A percentile compares a stretch with the other conserved stretches of the same genome.
Conservation (phyloP, 2,888 invertebrate species). For the Nyleta sp. region DNA sequence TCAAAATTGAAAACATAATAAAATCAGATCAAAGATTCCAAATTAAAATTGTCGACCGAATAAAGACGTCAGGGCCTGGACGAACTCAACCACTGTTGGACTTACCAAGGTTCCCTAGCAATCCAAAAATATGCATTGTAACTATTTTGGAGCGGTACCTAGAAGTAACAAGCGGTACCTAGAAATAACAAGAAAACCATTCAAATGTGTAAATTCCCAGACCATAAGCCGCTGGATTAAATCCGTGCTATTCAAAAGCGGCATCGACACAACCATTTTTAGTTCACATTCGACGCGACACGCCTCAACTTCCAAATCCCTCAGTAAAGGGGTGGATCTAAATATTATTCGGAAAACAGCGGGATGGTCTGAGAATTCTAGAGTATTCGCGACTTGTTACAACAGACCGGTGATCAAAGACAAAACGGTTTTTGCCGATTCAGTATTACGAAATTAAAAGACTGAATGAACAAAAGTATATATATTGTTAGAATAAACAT, state of each 20-base stretch:
- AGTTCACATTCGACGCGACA: constrained; percentile 9
- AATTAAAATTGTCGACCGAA: constrained; percentile 51
- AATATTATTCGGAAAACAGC: constrained; percentile 40
- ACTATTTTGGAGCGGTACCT: neutral
- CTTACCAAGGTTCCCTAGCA: constrained; percentile 19
- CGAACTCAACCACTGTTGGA: constrained; percentile 23
- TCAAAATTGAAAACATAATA: constrained; percentile 53
- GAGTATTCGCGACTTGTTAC: constrained; percentile 1
- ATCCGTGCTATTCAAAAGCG: constrained; percentile 11
- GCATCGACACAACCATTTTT: constrained; percentile 23
- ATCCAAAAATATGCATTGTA: constrained; percentile 13
- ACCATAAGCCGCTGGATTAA: constrained; percentile 27
- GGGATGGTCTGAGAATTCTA: constrained; percentile 32
- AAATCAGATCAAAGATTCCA: constrained; percentile 12
- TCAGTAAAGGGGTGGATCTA: constrained; percentile 12
- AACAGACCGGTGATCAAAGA: neutral
- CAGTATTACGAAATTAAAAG: too few relatives aligned
- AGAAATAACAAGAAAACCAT: constrained; percentile 13
- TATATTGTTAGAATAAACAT: too few relatives aligned
- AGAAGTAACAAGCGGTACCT: constrained; percentile 4
- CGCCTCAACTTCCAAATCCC: neutral
- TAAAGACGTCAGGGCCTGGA: constrained; percentile 60
- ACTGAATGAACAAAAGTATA: too few relatives aligned
- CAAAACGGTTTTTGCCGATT: too few relatives aligned
- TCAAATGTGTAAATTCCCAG: neutral